phyloP scores from a whole-genome alignment of 2,888 invertebrate species.

The Odontocerum albicorne region DNA sequence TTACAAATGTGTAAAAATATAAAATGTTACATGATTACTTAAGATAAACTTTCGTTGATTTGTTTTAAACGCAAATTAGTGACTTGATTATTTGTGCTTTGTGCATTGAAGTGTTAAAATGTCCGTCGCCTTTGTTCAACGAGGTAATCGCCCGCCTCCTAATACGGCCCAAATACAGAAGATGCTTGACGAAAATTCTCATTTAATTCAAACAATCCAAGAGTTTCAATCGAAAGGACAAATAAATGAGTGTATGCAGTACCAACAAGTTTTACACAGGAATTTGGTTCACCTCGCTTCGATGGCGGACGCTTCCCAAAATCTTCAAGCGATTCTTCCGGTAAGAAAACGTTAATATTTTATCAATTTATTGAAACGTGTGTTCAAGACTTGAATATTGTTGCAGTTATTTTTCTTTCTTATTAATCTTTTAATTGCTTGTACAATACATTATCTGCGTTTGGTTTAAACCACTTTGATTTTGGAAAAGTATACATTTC shows the following conservation, averaged over 20 bases:
- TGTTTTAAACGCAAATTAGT: no score
- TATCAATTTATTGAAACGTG: no score
- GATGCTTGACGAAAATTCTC: constrained; percentile 96
- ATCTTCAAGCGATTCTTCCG: constrained; percentile 85
- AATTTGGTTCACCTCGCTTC: constrained; percentile 96
- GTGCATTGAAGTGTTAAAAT: no score
- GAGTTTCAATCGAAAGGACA: constrained; percentile 97
- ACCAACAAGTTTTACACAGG: constrained; percentile 91
- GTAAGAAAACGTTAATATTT: no score
- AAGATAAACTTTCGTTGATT: no score
- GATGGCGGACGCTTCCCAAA: constrained; percentile 95
- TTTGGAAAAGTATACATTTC: no score
- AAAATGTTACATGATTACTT: no score
- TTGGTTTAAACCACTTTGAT: neutral
- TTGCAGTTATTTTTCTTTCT: no score
- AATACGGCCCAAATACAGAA: constrained; percentile 88
- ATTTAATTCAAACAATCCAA: constrained; percentile 94
- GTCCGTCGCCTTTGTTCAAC: constrained; percentile 75
- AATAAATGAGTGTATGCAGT: constrained; percentile 88
- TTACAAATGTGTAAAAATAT: no score
- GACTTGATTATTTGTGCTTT: no score
- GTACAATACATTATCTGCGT: neutral
- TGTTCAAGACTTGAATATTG: no score
- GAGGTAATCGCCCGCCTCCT: constrained; percentile 73
- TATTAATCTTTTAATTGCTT: neutral